phyloP scores from a whole-genome alignment of 2,888 invertebrate genomes.

The Cylloceria caligata region DNA sequence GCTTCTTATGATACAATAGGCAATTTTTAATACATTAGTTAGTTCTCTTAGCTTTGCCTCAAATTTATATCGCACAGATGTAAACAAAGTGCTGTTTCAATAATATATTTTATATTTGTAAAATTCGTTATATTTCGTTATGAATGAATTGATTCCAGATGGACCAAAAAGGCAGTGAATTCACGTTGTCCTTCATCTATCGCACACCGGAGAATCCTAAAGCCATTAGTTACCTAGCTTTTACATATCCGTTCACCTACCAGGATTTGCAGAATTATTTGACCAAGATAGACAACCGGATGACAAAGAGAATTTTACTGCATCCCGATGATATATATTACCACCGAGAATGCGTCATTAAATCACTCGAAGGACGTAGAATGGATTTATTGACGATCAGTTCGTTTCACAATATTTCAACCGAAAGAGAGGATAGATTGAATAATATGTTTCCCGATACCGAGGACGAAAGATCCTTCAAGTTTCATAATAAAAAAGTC shows the following conservation, averaged over 20 bases:
- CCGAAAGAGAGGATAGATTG: slow-evolving; percentile 90
- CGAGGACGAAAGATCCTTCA: slow-evolving; percentile 88
- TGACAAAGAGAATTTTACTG: slow-evolving; percentile 81
- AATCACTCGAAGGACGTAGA: slow-evolving; percentile 91
- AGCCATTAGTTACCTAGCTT: slow-evolving; percentile 93
- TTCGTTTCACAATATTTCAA: slow-evolving; percentile 91
- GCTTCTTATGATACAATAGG: too few species aligned
- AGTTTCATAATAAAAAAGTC: slow-evolving; percentile 92
- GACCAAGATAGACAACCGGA: slow-evolving; percentile 88
- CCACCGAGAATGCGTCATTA: slow-evolving; percentile 91
- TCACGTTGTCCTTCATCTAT: slow-evolving; percentile 91
- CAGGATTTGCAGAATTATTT: slow-evolving; percentile 92
- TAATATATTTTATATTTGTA: neutral
- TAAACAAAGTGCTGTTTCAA: too few species aligned
- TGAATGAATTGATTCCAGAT: slow-evolving; percentile 85
- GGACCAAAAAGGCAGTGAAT: slow-evolving; percentile 88
- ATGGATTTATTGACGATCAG: slow-evolving; percentile 94
- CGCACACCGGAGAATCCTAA: slow-evolving; percentile 89
- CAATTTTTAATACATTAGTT: too few species aligned
- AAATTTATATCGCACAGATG: neutral
- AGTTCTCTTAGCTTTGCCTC: neutral
- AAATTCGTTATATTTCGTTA: neutral
- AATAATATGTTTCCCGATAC: slow-evolving; percentile 90
- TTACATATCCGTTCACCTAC: slow-evolving; percentile 96
- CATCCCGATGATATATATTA: slow-evolving; percentile 92